Conservation (phyloP, 2,113 vertebrate species). For the Cariama cristata region DNA sequence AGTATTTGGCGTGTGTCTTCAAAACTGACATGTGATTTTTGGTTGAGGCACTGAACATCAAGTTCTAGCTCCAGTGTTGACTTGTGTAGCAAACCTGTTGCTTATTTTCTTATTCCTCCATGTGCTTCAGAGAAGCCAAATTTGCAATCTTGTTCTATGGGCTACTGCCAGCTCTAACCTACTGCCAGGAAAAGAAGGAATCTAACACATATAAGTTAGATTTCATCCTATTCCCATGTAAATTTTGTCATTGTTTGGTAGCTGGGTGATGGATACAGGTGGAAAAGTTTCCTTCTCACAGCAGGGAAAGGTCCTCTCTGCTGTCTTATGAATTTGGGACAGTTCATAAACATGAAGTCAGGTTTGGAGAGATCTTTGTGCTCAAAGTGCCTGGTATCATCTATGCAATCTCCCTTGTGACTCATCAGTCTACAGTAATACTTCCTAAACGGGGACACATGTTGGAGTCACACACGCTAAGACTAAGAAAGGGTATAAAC, state of each 20-base stretch:
- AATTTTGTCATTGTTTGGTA: background rate
- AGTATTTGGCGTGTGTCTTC: background rate
- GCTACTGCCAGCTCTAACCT: background rate
- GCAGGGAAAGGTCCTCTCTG: background rate
- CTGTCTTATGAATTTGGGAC: background rate
- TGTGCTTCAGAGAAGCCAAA: background rate
- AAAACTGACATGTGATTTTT: background rate
- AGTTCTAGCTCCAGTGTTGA: background rate
- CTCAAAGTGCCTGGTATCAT: background rate
- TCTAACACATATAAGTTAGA: background rate
- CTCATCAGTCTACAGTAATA: background rate
- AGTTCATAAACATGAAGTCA: background rate
- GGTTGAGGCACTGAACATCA: background rate
- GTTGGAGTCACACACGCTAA: background rate
- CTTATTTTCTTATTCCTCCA: background rate
- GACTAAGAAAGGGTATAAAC: background rate
- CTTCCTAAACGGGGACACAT: background rate
- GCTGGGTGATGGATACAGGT: background rate
- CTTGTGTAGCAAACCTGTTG: background rate
- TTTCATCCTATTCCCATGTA: background rate
- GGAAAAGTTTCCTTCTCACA: background rate
- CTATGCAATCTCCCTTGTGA: background rate
- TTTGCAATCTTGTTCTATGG: background rate
- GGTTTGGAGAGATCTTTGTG: background rate
- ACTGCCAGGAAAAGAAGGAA: background rate